Evolutionary conservation across 1,140 invertebrate species (phyloP), one percentile per base, ranked within the genome.

Genomic region (Trichonephila inaurata): DNA sequence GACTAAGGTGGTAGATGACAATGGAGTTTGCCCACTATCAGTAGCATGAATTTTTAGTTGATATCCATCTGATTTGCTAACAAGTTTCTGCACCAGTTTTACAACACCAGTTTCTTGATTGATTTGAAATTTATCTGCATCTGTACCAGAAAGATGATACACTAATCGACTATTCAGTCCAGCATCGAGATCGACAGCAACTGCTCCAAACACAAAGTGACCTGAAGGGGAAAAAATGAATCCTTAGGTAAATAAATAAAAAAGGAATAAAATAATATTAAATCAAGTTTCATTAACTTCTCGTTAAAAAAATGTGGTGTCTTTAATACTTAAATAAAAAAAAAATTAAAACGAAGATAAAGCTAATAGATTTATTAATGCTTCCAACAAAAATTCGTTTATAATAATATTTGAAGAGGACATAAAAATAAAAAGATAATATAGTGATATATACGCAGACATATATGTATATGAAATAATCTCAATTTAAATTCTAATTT

Each of bases 131-230:
- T 97, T 97, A 60, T 97, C 96, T 6, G 97, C 96, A 95, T 98
- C 98, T 95, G 97, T 97, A 1, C 98, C 98, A 66, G 97, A 97
- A 0, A 99, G 96, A 69, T 96, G 97, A 95, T 99, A 99, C 18
- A 97, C 96, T 51, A 99, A 97, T 94, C 97, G 97, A 60, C 98
- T 97, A 95, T 99, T 99, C 1, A 96, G 95, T 1, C 97, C 98
- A 69, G 97, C 96, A 95, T 99, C 98, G 85, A 96, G 96, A 95
- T 99, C 98, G 12, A 96, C 96, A 0, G 98, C 98, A 95, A 97
- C 97, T 0, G 98, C 97, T 18, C 98, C 98, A 96, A 98, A 98
- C 24, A 99, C 98, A 96, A 99, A 99, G 95, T 97, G 96, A 28
- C 97, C 97, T 96, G 93, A 90, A 95, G 95, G 33, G 85, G 85